Base-by-base conservation (phyloP, 2,113 vertebrate genomes). In the Lycaon pictus region DNA sequence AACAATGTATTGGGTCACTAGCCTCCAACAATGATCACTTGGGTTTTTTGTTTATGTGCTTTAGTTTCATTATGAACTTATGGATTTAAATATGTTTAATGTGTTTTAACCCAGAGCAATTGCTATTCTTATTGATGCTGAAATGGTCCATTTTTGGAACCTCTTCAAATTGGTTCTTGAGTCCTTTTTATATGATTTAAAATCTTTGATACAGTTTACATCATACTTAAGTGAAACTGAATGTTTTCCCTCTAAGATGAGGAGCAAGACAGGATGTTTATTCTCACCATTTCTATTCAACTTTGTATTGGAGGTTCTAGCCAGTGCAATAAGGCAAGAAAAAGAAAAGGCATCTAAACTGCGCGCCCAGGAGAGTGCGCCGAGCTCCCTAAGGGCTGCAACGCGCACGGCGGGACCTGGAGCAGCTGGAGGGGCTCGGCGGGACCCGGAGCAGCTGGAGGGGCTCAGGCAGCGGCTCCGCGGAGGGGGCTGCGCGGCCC, bases 251-350 rank as follows among this genome's bases (percentile, higher is more conserved):
- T 35, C n/a, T 67, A 62, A 74, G 67, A 81, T 13, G 17, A 69
- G 35, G 67, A 77, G 12, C 1, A 76, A 80, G 58, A 60, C 6
- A 63, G 16, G 17, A 9, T 72, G 0, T 91, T 94, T 85, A 48
- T 55, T 90, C 43, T 74, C 9, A 55, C 25, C 32, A 32, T 12
- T 65, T 90, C 43, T 76, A 0, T 69, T 97, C 29, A 58, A 2
- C 51, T 2, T 48, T 63, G 23, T 67, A 25, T n/a, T 48, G 35
- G 60, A 79, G n/a, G 9, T 62, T 48, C 20, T 72, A 86, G 67
- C 90, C 43, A 80, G 32, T 85, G 76, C 74, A 88, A 69, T 80
- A 83, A 97, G 79, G 62, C 43, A 95, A 93, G 93, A 82, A 74
- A 95, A 95, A 53, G 60, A 85, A 72, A 95, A 74, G 17, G 2